A percentile compares a stretch with the other conserved stretches of the same genome.
Conservation (phyloP, 2,797 vertebrate species). For the Sebastes alutus region DNA sequence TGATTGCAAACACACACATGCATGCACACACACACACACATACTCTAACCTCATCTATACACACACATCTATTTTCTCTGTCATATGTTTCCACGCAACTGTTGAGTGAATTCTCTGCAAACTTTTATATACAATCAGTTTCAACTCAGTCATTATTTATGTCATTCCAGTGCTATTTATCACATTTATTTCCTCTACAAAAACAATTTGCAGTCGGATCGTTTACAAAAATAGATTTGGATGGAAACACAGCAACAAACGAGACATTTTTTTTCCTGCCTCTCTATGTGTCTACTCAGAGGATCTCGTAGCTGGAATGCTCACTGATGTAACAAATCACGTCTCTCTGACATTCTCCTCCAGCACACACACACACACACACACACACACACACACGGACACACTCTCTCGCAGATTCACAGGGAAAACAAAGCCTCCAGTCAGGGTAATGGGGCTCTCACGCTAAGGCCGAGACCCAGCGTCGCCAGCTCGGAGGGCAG, state of each 20-base stretch:
- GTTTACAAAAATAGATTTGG: slow-evolving; percentile 5
- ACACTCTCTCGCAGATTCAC: slow-evolving; percentile 65
- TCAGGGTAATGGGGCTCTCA: slow-evolving; percentile 78
- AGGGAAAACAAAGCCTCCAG: slow-evolving; percentile 78
- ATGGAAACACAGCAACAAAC: slow-evolving; percentile 3
- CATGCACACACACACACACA: neutral
- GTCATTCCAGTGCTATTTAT: neutral
- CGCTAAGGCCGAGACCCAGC: slow-evolving; percentile 78
- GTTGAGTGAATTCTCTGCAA: slow-evolving; percentile 19
- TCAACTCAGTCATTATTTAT: slow-evolving; percentile 6
- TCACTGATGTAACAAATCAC: slow-evolving; percentile 75
- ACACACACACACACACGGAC: slow-evolving; percentile 25
- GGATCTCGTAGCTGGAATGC: slow-evolving; percentile 63
- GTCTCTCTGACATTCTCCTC: slow-evolving; percentile 69
- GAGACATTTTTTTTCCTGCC: neutral
- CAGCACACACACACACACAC: neutral
- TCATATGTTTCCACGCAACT: slow-evolving; percentile 4
- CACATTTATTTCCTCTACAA: neutral
- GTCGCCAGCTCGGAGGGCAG: slow-evolving; percentile 77
- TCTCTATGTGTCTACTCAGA: slow-evolving; percentile 27
- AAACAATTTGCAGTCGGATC: slow-evolving; percentile 7
- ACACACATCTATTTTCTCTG: slow-evolving; percentile 14
- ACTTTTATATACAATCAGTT: neutral
- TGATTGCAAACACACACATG: slow-evolving; percentile 35
- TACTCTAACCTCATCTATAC: slow-evolving; percentile 15